Conservation (phyloP, 2,113 vertebrate species). For the Bagarius yarrelli region DNA sequence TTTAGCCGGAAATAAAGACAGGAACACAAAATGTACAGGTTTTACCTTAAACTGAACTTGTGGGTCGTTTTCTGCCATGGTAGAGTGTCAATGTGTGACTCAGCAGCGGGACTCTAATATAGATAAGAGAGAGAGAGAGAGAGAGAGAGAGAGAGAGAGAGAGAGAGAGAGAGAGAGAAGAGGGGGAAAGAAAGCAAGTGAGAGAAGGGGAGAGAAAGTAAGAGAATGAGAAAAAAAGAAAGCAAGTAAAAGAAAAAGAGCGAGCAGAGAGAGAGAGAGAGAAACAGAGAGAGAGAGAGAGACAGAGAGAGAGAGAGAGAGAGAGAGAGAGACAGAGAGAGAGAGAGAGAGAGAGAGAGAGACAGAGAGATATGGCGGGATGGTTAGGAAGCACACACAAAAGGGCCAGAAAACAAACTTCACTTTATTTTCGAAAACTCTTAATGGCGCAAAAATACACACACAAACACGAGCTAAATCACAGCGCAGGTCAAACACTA, state of each 20-base stretch:
- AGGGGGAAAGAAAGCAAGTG: background rate
- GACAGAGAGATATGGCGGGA: constrained; percentile 57
- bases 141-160: background rate
- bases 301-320: background rate
- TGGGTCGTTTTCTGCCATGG: constrained; percentile 62
- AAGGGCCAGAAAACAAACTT: constrained; percentile 4
- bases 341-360: background rate
- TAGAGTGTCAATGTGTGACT: constrained; percentile 35
- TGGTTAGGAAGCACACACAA: constrained; percentile 49
- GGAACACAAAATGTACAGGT: background rate
- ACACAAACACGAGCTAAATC: too few species aligned
- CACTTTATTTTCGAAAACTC: background rate
- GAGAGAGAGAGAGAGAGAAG: background rate
- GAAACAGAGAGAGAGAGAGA: too few species aligned
- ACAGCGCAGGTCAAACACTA: too few species aligned
- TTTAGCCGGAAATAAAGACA: too few species aligned
- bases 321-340: too few species aligned
- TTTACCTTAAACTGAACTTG: constrained; percentile 71
- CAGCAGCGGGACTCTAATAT: constrained; percentile 40
- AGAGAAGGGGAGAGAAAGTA: too few species aligned
- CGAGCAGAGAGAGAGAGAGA: background rate
- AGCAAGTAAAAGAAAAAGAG: background rate
- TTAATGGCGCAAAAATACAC: background rate
- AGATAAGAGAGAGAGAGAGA: too few species aligned
- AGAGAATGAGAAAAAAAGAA: background rate